Evolutionary conservation across 2,888 invertebrate genomes (phyloP).

Genomic region (Lagria hirta): DNA sequence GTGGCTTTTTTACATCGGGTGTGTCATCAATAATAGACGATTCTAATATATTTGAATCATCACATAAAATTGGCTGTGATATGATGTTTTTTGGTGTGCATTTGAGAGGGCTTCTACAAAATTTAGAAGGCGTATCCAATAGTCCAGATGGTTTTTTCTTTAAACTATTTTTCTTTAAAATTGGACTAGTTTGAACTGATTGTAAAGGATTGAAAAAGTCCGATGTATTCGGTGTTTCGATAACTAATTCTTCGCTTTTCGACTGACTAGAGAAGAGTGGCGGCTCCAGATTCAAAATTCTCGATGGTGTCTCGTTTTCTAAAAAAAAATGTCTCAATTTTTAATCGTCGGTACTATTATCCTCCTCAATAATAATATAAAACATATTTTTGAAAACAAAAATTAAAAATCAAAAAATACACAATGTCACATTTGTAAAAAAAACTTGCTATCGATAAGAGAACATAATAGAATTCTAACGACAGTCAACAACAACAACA

Average conservation of each 20-base stretch:
- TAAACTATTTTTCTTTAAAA: slow-evolving; percentile 27
- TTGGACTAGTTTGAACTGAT: slow-evolving; percentile 25
- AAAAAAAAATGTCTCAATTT: slow-evolving; percentile 4
- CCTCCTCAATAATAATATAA: too few species aligned
- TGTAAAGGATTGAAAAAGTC: neutral
- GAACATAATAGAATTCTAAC: neutral
- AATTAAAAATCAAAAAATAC: too few species aligned
- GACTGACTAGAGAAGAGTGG: neutral
- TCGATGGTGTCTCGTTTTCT: slow-evolving; percentile 9
- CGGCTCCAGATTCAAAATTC: neutral
- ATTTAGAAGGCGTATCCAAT: too few species aligned
- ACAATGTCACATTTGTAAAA: neutral
- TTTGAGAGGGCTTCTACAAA: too few species aligned
- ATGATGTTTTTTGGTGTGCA: too few species aligned
- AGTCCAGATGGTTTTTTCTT: slow-evolving; percentile 8
- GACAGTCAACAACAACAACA: neutral
- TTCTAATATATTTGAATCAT: slow-evolving; percentile 26
- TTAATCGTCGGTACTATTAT: too few species aligned
- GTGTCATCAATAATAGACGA: slow-evolving; percentile 33
- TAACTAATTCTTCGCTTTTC: slow-evolving; percentile 8
- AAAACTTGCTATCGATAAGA: neutral
- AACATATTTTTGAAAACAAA: neutral
- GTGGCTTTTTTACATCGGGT: slow-evolving; percentile 26
- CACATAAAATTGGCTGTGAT: too few species aligned
- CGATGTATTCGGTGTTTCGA: slow-evolving; percentile 2